Evolutionary conservation across 1,140 invertebrate genomes (phyloP).

Genomic region (Ectropis grisescens): DNA sequence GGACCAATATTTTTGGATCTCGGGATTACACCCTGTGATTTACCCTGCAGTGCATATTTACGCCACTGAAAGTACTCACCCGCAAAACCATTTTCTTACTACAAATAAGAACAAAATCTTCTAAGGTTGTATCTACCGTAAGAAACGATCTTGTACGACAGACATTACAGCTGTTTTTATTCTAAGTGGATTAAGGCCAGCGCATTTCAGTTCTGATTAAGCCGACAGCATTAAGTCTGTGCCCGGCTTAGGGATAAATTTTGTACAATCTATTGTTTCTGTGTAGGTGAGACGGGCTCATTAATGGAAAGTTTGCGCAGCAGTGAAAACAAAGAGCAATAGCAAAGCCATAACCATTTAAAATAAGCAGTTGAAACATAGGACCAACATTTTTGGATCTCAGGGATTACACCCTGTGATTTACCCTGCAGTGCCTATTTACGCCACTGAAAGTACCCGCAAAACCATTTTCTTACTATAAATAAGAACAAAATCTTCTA

Average conservation of each 20-base stretch:
- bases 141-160: slow-evolving; percentile 15
- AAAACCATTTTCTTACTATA: slow-evolving; percentile 12
- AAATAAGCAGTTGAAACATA: too few species aligned
- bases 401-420: too few species aligned
- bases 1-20: too few species aligned
- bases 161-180: slow-evolving; percentile 52
- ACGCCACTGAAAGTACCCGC: neutral
- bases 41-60: neutral
- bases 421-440: neutral
- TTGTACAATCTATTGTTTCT: slow-evolving; percentile 20
- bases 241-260: slow-evolving; percentile 38
- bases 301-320: too few species aligned
- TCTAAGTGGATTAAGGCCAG: slow-evolving; percentile 61
- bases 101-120: slow-evolving; percentile 20
- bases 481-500: slow-evolving; percentile 20
- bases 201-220: slow-evolving; percentile 56
- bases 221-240: slow-evolving; percentile 37
- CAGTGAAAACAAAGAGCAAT: too few species aligned
- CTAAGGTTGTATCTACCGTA: slow-evolving; percentile 1
- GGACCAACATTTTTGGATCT: too few species aligned
- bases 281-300: too few species aligned
- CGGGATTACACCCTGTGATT: too few species aligned
- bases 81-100: neutral
- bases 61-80: neutral
- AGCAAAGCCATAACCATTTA: too few species aligned